These are phyloP conservation scores for Andrena praecox DNA, from an alignment of 2,888 invertebrate species.

Conservation along the genomic window DNA sequence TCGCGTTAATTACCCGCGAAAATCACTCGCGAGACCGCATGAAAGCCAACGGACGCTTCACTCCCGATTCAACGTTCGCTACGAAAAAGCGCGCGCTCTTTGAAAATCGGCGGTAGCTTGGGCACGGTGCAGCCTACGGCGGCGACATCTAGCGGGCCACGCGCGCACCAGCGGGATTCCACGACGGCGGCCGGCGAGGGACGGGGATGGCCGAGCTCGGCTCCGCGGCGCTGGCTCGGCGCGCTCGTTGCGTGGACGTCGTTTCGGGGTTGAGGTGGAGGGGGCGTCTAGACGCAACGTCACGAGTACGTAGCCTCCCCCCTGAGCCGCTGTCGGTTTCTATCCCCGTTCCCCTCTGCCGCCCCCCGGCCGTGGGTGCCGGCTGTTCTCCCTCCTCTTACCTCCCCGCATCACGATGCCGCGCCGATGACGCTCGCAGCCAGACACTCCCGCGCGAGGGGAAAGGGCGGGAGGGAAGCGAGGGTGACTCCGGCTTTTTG, in stretches of 20 bases:
- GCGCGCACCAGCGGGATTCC: slow-evolving; percentile 20
- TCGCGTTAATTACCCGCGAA: not conserved
- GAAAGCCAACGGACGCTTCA: not conserved
- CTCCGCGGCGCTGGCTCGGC: slow-evolving; percentile 57
- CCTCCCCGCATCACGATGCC: slow-evolving; percentile 63
- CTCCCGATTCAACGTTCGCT: not conserved
- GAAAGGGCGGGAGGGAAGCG: slow-evolving; percentile 62
- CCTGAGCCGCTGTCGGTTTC: slow-evolving; percentile 58
- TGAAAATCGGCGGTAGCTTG: slow-evolving; percentile 39
- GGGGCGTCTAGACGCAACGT: slow-evolving; percentile 84
- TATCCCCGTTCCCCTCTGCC: slow-evolving; percentile 36
- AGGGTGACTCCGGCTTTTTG: slow-evolving; percentile 82
- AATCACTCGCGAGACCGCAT: not conserved
- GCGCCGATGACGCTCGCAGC: slow-evolving; percentile 80
- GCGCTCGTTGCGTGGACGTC: slow-evolving; percentile 70
- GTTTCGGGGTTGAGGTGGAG: slow-evolving; percentile 78
- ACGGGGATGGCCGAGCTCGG: slow-evolving; percentile 62
- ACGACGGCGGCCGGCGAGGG: slow-evolving; percentile 55
- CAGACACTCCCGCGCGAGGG: slow-evolving; percentile 76
- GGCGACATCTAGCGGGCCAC: slow-evolving; percentile 63
- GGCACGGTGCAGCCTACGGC: not conserved
- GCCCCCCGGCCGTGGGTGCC: slow-evolving; percentile 49
- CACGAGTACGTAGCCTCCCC: slow-evolving; percentile 81
- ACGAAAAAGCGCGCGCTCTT: slow-evolving; percentile 39
- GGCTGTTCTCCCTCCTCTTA: slow-evolving; percentile 61